Evolutionary conservation across 2,797 vertebrate genomes (phyloP).

Genomic region (Antennarius maculatus): DNA sequence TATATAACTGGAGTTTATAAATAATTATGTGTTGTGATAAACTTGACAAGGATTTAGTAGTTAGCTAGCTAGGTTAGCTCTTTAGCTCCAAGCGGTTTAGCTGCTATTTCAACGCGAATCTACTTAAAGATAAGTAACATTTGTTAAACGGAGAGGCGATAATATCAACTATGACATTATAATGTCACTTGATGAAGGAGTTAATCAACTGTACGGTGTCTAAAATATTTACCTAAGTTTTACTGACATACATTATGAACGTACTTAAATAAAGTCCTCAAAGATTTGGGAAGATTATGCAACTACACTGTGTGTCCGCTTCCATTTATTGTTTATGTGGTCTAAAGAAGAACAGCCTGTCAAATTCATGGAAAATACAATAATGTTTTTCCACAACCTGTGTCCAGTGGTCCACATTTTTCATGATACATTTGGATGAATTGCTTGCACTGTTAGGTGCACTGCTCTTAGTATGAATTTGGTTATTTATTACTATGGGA

Average conservation of each 20-base stretch:
- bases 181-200: not conserved
- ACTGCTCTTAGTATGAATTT: too few species aligned
- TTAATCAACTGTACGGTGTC: not conserved
- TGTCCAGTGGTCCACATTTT: too few species aligned
- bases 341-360: too few species aligned
- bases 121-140: not conserved
- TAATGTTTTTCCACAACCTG: too few species aligned
- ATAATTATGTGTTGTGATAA: not conserved
- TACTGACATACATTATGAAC: not conserved
- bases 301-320: rapidly evolving
- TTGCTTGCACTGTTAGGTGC: too few species aligned
- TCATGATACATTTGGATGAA: too few species aligned
- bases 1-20: too few species aligned
- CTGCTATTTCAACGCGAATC: not conserved
- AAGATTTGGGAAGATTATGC: not conserved
- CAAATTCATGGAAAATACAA: too few species aligned
- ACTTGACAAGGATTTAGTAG: not conserved
- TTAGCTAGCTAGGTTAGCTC: constrained; percentile 22
- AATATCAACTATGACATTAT: not conserved
- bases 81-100: not conserved
- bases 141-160: not conserved
- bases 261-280: not conserved
- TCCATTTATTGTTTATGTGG: not conserved
- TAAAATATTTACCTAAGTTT: too few species aligned
- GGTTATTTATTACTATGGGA: too few species aligned